These are phyloP conservation scores for Bombus sylvicola DNA, from an alignment of 1,140 invertebrate genomes.

Conservation along the genomic window DNA sequence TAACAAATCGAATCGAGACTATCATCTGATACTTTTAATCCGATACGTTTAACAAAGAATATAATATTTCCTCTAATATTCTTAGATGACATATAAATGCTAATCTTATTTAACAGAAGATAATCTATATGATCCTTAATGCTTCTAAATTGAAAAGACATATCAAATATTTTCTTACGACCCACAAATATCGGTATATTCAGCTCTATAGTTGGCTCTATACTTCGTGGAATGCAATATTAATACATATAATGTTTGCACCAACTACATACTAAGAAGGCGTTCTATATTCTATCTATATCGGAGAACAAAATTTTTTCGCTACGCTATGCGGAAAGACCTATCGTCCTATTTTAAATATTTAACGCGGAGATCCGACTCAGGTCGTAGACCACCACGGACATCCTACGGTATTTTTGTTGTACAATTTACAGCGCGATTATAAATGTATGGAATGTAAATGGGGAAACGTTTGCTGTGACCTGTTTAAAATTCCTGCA, in stretches of 20 bases:
- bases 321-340: background rate
- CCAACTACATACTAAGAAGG: background rate
- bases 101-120: too few relatives aligned
- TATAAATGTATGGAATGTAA: conserved; percentile 54
- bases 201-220: too few relatives aligned
- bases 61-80: too few relatives aligned
- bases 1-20: too few relatives aligned
- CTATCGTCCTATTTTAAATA: background rate
- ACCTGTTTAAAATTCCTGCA: conserved; percentile 33
- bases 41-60: too few relatives aligned
- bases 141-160: too few relatives aligned
- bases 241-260: background rate
- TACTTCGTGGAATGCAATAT: background rate
- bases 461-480: conserved; percentile 35
- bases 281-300: background rate
- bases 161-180: too few relatives aligned
- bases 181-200: too few relatives aligned
- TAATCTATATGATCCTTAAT: too few relatives aligned
- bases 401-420: conserved; percentile 25
- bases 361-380: background rate
- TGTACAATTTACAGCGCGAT: conserved; percentile 40
- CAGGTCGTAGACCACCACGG: background rate
- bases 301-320: background rate
- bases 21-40: too few relatives aligned
- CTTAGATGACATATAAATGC: too few relatives aligned